phyloP scores from a whole-genome alignment of 1,140 invertebrate genomes.

The Frieseomelitta varia region DNA sequence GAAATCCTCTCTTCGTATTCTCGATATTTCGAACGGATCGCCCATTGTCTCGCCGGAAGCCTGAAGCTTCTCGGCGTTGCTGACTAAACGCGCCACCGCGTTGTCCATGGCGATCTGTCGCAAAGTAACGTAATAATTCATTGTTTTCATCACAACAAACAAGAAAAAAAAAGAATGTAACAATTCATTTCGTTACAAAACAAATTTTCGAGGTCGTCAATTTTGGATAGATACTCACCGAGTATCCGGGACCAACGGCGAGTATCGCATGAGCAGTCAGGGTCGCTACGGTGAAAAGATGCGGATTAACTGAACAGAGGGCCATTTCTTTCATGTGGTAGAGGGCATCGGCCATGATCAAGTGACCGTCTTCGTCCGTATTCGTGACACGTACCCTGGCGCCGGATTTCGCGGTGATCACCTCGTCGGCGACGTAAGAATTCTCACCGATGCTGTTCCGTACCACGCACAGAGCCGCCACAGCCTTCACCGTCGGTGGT shows the following conservation, averaged over 20 bases:
- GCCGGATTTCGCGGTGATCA: slow-evolving; percentile 93
- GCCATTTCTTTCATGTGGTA: slow-evolving; percentile 90
- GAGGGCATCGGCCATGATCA: slow-evolving; percentile 97
- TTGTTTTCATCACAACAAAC: neutral
- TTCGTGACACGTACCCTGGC: slow-evolving; percentile 93
- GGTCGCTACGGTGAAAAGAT: slow-evolving; percentile 97
- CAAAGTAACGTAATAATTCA: neutral
- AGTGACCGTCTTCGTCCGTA: slow-evolving; percentile 97
- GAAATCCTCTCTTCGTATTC: slow-evolving; percentile 93
- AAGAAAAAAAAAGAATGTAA: neutral
- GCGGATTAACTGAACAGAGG: slow-evolving; percentile 87
- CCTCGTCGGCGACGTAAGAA: slow-evolving; percentile 95
- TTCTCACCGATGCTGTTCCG: slow-evolving; percentile 96
- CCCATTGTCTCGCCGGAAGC: slow-evolving; percentile 89
- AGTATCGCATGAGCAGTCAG: slow-evolving; percentile 94
- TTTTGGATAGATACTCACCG: slow-evolving; percentile 83
- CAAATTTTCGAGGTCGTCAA: neutral
- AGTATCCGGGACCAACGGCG: slow-evolving; percentile 90
- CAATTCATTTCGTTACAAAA: neutral
- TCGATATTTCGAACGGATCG: slow-evolving; percentile 96
- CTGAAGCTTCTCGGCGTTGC: slow-evolving; percentile 86
- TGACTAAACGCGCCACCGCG: slow-evolving; percentile 88
- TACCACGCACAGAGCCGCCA: slow-evolving; percentile 93
- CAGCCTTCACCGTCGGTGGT: slow-evolving; percentile 92
- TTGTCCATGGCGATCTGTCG: slow-evolving; percentile 92